Percentiles rank a stretch among this genome's conserved stretches.
Evolutionary conservation across 1,140 invertebrate genomes (phyloP).

Genomic region (Papilio dardanus): DNA sequence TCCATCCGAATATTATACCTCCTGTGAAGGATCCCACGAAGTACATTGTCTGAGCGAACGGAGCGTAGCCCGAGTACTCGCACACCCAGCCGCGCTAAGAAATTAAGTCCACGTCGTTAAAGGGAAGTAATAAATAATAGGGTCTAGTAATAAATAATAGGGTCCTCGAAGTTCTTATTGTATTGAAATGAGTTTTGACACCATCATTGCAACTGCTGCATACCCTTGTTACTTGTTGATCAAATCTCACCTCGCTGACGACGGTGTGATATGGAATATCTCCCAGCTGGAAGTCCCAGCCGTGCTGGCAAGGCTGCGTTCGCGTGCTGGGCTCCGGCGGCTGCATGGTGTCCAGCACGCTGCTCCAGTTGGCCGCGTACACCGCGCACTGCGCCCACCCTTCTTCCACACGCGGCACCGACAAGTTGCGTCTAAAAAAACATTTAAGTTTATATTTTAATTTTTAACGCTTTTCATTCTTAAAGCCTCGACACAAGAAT

Average conservation of each 20-base stretch:
- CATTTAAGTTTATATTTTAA: neutral
- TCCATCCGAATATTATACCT: constrained; percentile 87
- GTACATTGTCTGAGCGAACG: constrained; percentile 86
- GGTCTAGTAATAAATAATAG: no score
- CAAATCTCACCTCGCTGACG: constrained; percentile 85
- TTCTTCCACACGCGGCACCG: constrained; percentile 48
- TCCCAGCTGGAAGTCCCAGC: constrained; percentile 87
- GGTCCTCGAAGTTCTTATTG: no score
- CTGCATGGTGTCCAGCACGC: constrained; percentile 64
- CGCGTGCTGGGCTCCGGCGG: constrained; percentile 82
- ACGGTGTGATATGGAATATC: constrained; percentile 87
- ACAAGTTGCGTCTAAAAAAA: constrained; percentile 64
- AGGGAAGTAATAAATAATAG: no score
- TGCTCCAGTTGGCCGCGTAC: constrained; percentile 71
- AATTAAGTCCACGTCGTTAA: no score
- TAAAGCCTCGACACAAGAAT: neutral
- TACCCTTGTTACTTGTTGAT: neutral
- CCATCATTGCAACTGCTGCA: no score
- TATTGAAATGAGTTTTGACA: no score
- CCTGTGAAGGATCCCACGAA: constrained; percentile 87
- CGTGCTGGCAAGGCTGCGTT: constrained; percentile 82
- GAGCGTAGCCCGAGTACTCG: constrained; percentile 83
- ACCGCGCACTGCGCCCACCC: constrained; percentile 65
- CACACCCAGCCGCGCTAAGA: constrained; percentile 85
- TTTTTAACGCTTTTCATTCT: no score